Base-by-base conservation (phyloP, 2,797 vertebrate species). In the Protosalanx chinensis region DNA sequence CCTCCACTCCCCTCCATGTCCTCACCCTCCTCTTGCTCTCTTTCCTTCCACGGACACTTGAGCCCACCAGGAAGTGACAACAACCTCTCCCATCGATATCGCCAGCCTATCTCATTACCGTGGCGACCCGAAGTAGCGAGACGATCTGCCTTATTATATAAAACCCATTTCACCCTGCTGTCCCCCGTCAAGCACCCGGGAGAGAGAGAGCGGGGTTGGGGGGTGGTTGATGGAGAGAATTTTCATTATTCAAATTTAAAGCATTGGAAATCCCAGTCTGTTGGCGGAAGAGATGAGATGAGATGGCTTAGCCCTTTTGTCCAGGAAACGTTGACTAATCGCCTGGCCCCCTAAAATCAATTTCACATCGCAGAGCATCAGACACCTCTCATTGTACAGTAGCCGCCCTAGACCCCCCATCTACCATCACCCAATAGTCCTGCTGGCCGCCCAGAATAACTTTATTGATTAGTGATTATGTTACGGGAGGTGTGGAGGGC, bases 181-280 rank as follows among this genome's bases (percentile, higher is more conserved):
- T 83, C 81, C 82, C 56, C 77, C 23, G 37, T 65, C 1, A 64
- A 76, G 84, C 59, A 60, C 59, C 58, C 20, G 12, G 27, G 27
- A 29, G 59, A 27, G 59, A 27, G 58, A 59, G 23, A 59, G 58
- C 29, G 57, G 7, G 57, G 7, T 6, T 16, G 23, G 7, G 23
- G 20, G 20, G 20, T 15, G 41, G n/a, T 35, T 13, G 8, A 53
- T 13, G 27, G 67, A 46, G 51, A 58, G 85, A 88, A 89, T 90
- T 90, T 91, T 91, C 90, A 91, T 91, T 90, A 91, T 91, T 91
- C 89, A 91, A 90, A 91, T 91, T 87, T 87, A 85, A 90, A 86
- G 87, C 86, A 87, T 88, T 88, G 89, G 86, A 88, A 91, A 90
- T 89, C 88, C 89, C 86, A 88, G 88, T 88, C 88, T 88, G 89